phyloP scores from a whole-genome alignment of 2,797 vertebrate genomes.

The Crax fasciolata region DNA sequence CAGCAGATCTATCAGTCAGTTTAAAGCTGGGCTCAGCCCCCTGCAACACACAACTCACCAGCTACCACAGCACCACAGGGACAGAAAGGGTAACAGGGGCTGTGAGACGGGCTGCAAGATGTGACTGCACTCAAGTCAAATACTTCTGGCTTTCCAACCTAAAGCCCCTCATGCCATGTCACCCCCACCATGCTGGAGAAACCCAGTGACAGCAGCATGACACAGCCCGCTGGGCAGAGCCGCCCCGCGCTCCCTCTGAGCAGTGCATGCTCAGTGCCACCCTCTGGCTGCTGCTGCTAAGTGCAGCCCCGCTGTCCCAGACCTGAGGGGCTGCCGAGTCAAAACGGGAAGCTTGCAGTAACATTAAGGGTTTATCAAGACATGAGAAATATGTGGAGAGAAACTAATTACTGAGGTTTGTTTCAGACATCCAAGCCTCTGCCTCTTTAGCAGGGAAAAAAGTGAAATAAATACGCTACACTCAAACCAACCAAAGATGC shows the following conservation, averaged over 20 bases:
- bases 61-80: not conserved
- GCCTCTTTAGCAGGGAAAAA: not conserved
- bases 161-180: not conserved
- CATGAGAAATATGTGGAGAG: fast-evolving
- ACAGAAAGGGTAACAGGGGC: fast-evolving
- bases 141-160: not conserved
- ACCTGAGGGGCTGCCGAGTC: not conserved
- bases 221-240: not conserved
- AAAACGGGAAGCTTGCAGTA: not conserved
- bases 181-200: fast-evolving
- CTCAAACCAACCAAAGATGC: not conserved
- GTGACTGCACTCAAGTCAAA: fast-evolving
- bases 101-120: not conserved
- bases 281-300: not conserved
- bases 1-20: not conserved
- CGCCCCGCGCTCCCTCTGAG: not conserved
- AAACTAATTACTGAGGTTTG: fast-evolving
- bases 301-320: not conserved
- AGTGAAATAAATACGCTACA: not conserved
- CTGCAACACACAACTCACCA: not conserved
- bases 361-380: fast-evolving
- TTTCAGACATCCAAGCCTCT: too few relatives aligned
- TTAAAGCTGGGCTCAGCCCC: not conserved
- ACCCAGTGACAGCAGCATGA: fast-evolving
- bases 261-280: not conserved